Conservation (phyloP, 2,888 invertebrate species). For the Metalampra italica region DNA sequence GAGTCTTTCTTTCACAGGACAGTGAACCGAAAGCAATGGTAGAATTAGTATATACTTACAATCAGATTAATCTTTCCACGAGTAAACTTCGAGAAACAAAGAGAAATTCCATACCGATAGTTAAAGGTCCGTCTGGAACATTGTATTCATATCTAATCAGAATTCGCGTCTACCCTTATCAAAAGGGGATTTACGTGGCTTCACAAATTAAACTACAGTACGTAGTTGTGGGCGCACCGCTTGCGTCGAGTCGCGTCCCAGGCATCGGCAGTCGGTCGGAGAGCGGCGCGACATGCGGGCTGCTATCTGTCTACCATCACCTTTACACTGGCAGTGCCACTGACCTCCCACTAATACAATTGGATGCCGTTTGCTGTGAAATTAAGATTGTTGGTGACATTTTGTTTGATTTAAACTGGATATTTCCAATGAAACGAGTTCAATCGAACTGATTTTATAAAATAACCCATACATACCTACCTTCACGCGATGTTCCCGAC, state of each 20-base stretch:
- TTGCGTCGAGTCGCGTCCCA: too few species aligned
- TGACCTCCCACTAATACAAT: conserved; percentile 28
- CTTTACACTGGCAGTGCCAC: conserved; percentile 24
- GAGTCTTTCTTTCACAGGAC: too few species aligned
- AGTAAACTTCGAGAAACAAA: neutral
- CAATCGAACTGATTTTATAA: neutral
- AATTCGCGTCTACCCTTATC: conserved; percentile 41
- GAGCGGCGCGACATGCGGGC: conserved; percentile 43
- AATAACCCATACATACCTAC: too few species aligned
- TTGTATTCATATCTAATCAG: conserved; percentile 39
- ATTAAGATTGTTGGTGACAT: conserved; percentile 13
- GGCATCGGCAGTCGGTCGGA: conserved; percentile 1
- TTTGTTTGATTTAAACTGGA: neutral
- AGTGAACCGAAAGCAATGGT: too few species aligned
- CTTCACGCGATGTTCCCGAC: too few species aligned
- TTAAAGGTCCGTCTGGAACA: conserved; percentile 6
- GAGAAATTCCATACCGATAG: neutral
- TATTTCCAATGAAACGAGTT: neutral
- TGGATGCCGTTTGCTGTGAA: conserved; percentile 14
- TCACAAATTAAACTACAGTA: conserved; percentile 47
- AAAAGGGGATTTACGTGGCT: conserved; percentile 46
- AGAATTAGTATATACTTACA: too few species aligned
- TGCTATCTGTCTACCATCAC: conserved; percentile 29
- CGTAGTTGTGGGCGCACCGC: conserved; percentile 26
- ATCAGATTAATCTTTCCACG: neutral